A percentile compares a stretch with the other conserved stretches of the same genome.
Evolutionary conservation across 2,888 invertebrate species (phyloP).

Genomic region (Eumerus sabulonum): DNA sequence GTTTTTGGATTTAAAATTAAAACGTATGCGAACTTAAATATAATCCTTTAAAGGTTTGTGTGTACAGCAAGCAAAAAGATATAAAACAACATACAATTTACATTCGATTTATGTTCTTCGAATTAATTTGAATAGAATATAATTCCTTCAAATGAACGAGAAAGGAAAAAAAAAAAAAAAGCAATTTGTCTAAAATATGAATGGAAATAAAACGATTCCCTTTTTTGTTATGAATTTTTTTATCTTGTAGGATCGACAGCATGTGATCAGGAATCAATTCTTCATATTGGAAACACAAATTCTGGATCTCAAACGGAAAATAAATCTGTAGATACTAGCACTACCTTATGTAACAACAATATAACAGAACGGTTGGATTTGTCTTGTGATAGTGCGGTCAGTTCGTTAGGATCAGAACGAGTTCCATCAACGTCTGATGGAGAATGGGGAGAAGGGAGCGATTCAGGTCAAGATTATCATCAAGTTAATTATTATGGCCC

Average conservation of each 20-base stretch:
- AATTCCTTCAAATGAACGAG: no score
- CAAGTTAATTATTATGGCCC: constrained; percentile 80
- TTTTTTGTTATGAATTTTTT: no score
- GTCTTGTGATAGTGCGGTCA: constrained; percentile 94
- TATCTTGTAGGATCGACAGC: constrained; percentile 8
- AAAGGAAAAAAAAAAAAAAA: no score
- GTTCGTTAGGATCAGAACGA: constrained; percentile 94
- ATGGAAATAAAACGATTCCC: no score
- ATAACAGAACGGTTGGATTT: constrained; percentile 86
- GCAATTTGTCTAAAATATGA: no score
- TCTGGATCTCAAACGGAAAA: background rate
- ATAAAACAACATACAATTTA: no score
- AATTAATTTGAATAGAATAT: no score
- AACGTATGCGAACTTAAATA: no score
- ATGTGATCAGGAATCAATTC: constrained; percentile 15
- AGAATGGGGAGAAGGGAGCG: constrained; percentile 95
- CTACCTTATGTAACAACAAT: constrained; percentile 24
- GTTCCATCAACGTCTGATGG: constrained; percentile 93
- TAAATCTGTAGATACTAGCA: constrained; percentile 11
- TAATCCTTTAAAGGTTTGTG: no score
- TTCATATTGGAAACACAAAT: constrained; percentile 2
- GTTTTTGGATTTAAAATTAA: no score
- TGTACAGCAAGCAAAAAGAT: no score
- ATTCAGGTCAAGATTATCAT: constrained; percentile 90
- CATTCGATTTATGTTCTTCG: no score